A percentile compares a stretch with the other conserved stretches of the same genome.
Evolutionary conservation across 2,888 invertebrate genomes (phyloP).

Genomic region (Macrosiphum euphorbiae): DNA sequence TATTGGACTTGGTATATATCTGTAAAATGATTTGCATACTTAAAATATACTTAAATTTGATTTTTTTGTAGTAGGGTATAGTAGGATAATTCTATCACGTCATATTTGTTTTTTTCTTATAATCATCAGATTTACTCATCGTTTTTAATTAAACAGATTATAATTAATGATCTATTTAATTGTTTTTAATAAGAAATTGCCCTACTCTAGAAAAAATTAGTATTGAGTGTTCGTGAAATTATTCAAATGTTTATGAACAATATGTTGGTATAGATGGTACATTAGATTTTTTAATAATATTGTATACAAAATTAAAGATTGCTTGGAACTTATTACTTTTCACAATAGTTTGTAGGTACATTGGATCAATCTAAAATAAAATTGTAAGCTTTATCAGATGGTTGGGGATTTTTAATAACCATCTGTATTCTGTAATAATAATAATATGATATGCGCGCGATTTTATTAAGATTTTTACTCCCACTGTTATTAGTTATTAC

Average conservation of each 20-base stretch:
- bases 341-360: not conserved
- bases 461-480: not conserved
- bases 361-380: not conserved
- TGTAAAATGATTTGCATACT: not conserved
- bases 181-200: not conserved
- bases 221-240: not conserved
- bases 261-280: not conserved
- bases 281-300: not conserved
- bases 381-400: not conserved
- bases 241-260: not conserved
- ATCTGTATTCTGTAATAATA: not conserved
- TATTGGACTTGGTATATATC: not conserved
- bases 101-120: not conserved
- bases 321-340: not conserved
- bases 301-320: not conserved
- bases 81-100: no score
- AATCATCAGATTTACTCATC: not conserved
- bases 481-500: not conserved
- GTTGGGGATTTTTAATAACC: not conserved
- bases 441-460: not conserved
- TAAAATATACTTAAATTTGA: not conserved
- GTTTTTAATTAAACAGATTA: not conserved
- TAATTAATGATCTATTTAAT: not conserved
- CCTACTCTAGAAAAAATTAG: not conserved
- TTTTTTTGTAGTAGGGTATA: not conserved